Percentiles rank a stretch among this genome's conserved stretches.
These are phyloP conservation scores for Nematopogon swammerdamellus DNA, from an alignment of 2,888 invertebrate species.

Conservation along the genomic window DNA sequence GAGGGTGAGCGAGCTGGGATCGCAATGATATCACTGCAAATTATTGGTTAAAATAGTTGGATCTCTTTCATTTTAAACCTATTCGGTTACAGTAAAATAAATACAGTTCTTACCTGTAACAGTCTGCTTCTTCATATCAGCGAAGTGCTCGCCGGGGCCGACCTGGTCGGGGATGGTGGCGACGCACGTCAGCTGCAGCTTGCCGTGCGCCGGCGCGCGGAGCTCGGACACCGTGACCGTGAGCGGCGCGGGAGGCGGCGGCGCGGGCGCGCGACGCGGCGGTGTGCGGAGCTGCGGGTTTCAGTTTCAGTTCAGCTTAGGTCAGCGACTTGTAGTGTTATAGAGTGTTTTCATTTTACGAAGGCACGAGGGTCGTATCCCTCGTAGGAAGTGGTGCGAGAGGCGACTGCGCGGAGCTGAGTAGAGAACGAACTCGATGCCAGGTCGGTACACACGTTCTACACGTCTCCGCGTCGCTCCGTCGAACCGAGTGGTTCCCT, in stretches of 20 bases:
- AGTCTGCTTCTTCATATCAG: slow-evolving; percentile 69
- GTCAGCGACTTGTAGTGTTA: too few relatives aligned
- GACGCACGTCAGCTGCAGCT: slow-evolving; percentile 69
- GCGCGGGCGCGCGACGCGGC: slow-evolving; percentile 23
- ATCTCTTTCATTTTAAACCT: neutral
- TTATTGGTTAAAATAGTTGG: too few relatives aligned
- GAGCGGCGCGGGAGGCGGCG: slow-evolving; percentile 64
- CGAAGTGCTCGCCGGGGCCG: slow-evolving; percentile 67
- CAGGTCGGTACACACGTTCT: too few relatives aligned
- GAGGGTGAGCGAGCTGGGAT: neutral
- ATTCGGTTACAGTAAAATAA: neutral
- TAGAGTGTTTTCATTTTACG: too few relatives aligned
- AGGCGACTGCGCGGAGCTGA: too few relatives aligned
- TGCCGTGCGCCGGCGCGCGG: slow-evolving; percentile 66
- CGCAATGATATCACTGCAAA: slow-evolving; percentile 12
- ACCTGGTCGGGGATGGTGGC: slow-evolving; percentile 77
- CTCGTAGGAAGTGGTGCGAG: too few relatives aligned
- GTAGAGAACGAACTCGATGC: too few relatives aligned
- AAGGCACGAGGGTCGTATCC: too few relatives aligned
- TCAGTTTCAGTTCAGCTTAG: too few relatives aligned
- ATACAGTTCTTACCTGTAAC: slow-evolving; percentile 59
- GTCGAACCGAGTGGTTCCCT: too few relatives aligned
- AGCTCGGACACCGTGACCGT: slow-evolving; percentile 71
- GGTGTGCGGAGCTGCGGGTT: slow-evolving; percentile 32
- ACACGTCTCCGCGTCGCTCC: too few relatives aligned